Evolutionary conservation across 2,113 vertebrate genomes (phyloP), one percentile per base, ranked within the genome.

Genomic region (Myrmophylax atrothorax): DNA sequence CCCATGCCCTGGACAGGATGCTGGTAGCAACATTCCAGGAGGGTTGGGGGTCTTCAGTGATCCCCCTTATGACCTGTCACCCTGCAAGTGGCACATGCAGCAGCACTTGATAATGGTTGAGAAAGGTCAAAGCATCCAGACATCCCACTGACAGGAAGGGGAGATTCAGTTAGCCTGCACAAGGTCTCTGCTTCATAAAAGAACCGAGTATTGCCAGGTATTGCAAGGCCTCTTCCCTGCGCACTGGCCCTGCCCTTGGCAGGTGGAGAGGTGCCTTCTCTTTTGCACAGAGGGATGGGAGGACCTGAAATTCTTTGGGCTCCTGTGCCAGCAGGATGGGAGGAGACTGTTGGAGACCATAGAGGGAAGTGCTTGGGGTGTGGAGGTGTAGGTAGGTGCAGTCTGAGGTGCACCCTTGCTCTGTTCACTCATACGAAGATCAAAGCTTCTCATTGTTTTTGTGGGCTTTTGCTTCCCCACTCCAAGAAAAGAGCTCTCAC

Each of bases 1-100:
- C 12, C 19, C 0, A 0, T 42, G 17, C 7, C 10, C 3, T 15
- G 28, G 7, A 23, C 1, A 10, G 46, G 20, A 33, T 3, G 1
- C 10, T 18, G n/a, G 18, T 15, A 38, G 10, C 15, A 44, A 24
- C 1, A 5, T 76, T 56, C 10, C 33, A 18, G 12, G 12, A 84
- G 5, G 7, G 7, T 2, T 3, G 1, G 12, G 7, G 8, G 19
- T 46, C 28, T 18, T 84, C 46, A 66, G 1, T 37, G 28, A 66
- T 9, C 18, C 2, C 6, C 12, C 3, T 16, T 55, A 26, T 2
- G 2, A 35, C 5, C 12, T 4, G 1, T 10, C 3, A 4, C 2
- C 19, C 7, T 68, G 13, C 4, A 78, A 62, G 8, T n/a, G 16
- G 4, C 24, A 19, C 6, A 46, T 1, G 3, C 4, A 23, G 17